Evolutionary conservation across 2,797 vertebrate species (phyloP).

Genomic region (Gallirallus australis): DNA sequence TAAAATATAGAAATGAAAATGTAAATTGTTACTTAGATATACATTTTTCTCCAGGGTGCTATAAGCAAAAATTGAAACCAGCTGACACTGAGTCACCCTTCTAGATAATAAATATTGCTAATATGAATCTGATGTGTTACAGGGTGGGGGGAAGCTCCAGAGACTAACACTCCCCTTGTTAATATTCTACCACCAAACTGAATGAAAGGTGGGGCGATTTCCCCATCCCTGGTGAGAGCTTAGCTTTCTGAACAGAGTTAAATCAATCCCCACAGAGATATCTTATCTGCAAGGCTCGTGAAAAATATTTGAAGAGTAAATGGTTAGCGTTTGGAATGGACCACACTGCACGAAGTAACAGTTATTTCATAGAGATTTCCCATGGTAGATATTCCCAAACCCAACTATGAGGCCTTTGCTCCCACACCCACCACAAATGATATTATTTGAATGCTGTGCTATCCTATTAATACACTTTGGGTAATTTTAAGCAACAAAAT

Average conservation of each 20-base stretch:
- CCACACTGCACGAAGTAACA: conserved; percentile 41
- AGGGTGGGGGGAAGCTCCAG: conserved; percentile 47
- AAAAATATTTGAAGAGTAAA: conserved; percentile 52
- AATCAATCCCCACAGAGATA: conserved; percentile 25
- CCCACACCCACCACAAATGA: conserved; percentile 11
- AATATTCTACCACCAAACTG: conserved; percentile 36
- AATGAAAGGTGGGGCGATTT: conserved; percentile 26
- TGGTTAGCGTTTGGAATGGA: conserved; percentile 48
- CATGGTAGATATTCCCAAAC: conserved; percentile 37
- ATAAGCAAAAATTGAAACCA: conserved; percentile 57
- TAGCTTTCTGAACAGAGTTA: neutral
- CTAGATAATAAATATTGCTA: conserved; percentile 50
- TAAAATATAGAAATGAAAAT: conserved; percentile 55
- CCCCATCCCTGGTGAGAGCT: neutral
- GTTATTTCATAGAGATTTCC: conserved; percentile 51
- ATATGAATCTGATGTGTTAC: conserved; percentile 50
- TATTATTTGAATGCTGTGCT: neutral
- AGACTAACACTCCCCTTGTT: conserved; percentile 18
- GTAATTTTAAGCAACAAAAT: conserved; percentile 10
- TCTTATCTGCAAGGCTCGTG: conserved; percentile 45
- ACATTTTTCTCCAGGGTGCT: conserved; percentile 56
- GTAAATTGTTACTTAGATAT: conserved; percentile 56
- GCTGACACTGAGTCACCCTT: conserved; percentile 56
- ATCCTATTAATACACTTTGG: neutral
- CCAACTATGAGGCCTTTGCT: neutral